A percentile compares a stretch with the other conserved stretches of the same genome.
These are phyloP conservation scores for Seira sanloemensis DNA, from an alignment of 2,888 invertebrate genomes.

Conservation along the genomic window DNA sequence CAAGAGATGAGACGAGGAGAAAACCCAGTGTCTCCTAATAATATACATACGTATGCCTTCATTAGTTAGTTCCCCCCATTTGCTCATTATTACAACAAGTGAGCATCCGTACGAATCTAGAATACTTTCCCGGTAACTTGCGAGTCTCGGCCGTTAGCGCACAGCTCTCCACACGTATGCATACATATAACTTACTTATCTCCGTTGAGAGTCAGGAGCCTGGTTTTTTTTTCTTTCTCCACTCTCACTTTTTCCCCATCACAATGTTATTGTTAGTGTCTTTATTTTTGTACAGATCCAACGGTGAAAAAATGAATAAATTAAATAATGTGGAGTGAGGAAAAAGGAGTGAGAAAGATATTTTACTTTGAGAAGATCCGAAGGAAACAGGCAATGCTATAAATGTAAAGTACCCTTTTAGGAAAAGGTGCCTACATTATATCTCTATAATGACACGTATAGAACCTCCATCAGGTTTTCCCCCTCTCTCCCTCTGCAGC, in stretches of 20 bases:
- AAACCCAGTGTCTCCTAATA: neutral
- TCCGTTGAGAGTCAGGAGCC: too few species aligned
- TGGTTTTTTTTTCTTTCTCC: too few species aligned
- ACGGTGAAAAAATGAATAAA: conserved; percentile 30
- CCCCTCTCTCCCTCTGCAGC: neutral
- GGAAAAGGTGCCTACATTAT: neutral
- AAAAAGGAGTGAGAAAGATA: neutral
- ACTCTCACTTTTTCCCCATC: conserved; percentile 10
- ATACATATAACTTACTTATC: too few species aligned
- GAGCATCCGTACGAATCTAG: too few species aligned
- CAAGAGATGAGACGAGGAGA: conserved; percentile 30
- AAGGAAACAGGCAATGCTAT: neutral
- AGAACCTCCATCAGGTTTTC: neutral
- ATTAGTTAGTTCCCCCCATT: conserved; percentile 10
- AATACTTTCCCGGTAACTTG: too few species aligned
- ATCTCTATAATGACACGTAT: neutral
- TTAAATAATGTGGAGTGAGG: conserved; percentile 17
- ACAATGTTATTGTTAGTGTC: conserved; percentile 58
- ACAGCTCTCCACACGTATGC: too few species aligned
- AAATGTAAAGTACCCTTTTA: neutral
- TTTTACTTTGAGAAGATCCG: neutral
- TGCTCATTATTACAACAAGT: conserved; percentile 38
- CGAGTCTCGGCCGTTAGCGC: too few species aligned
- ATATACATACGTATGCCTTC: neutral
- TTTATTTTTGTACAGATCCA: conserved; percentile 22